Base-by-base conservation (phyloP, 2,113 vertebrate genomes). In the Rhipidura dahli region DNA sequence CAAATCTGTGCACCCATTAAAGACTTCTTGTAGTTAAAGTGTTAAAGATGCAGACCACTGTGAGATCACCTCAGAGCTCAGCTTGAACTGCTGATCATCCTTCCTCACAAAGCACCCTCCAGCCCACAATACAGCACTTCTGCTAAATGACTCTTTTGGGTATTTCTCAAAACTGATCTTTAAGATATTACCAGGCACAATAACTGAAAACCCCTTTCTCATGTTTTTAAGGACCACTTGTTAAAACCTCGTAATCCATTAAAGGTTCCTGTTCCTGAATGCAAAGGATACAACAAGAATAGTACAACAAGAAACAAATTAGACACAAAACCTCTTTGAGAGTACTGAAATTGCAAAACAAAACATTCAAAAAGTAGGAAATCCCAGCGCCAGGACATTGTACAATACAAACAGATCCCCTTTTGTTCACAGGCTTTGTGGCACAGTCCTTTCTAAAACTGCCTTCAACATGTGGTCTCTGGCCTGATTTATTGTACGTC, bases 371-470 rank as follows among this genome's bases (percentile, higher is more conserved):
- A 73, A 69, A 35, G 22, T 28, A 57, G 17, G 30, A 86, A 90
- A 71, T 56, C 6, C 17, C 15, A 64, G 10, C 5, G 1, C 21
- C 83, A 59, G 49, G 16, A 44, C 15, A 59, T 5, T n/a, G 30
- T n/a, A 50, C 1, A 3, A 51, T 40, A 57, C 0, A 2, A 83
- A 77, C 4, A 42, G 23, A 42, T 6, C 27, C 6, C 30, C 16
- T 78, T 65, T 83, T 66, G 27, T 23, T 54, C 59, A 33, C 4
- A 69, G 39, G 21, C 14, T 68, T 53, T 56, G 35, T 66, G 35
- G 21, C 39, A 90, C 15, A 66, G 14, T 31, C 20, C 17, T 63
- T n/a, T 84, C 28, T 37, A 76, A 76, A 75, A 77, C 21, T 37
- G 10, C 31, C 21, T 80, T 16, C 31, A 80, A 20, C 9, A 23